phyloP scores from a whole-genome alignment of 2,888 invertebrate species.

The Drosophila hamatofila region DNA sequence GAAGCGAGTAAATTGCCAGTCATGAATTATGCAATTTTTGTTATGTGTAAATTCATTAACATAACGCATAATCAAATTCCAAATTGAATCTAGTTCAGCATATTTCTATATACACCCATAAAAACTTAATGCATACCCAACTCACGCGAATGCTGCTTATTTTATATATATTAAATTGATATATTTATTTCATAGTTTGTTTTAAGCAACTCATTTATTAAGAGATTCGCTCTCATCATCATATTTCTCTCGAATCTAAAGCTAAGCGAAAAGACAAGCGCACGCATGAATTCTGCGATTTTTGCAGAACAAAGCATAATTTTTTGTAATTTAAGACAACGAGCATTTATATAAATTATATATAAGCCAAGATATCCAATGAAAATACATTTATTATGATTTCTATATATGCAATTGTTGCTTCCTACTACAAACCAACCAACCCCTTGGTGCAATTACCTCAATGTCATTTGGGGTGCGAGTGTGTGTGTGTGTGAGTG shows the following conservation, averaged over 20 bases:
- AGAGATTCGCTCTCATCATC: slow-evolving; percentile 22
- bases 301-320: slow-evolving; percentile 30
- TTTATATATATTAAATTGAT: slow-evolving; percentile 9
- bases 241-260: slow-evolving; percentile 46
- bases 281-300: slow-evolving; percentile 17
- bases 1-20: slow-evolving; percentile 43
- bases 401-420: slow-evolving; percentile 26
- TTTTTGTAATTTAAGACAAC: slow-evolving; percentile 28
- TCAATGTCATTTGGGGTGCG: slow-evolving; percentile 24
- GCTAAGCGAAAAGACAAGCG: slow-evolving; percentile 52
- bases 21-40: slow-evolving; percentile 56
- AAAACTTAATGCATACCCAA: slow-evolving; percentile 22
- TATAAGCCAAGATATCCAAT: slow-evolving; percentile 37
- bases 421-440: slow-evolving; percentile 17
- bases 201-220: slow-evolving; percentile 23
- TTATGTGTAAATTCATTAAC: slow-evolving; percentile 29
- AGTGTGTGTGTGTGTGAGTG: slow-evolving; percentile 21
- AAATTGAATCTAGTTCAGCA: slow-evolving; percentile 50
- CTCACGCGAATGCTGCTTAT: slow-evolving; percentile 38
- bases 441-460: slow-evolving; percentile 35
- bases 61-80: slow-evolving; percentile 62
- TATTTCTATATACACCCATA: slow-evolving; percentile 23
- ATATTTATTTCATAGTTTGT: slow-evolving; percentile 35
- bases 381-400: slow-evolving; percentile 45
- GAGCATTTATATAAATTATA: slow-evolving; percentile 48